These are phyloP conservation scores for Atta texana DNA, from an alignment of 1,140 invertebrate genomes.

Conservation along the genomic window DNA sequence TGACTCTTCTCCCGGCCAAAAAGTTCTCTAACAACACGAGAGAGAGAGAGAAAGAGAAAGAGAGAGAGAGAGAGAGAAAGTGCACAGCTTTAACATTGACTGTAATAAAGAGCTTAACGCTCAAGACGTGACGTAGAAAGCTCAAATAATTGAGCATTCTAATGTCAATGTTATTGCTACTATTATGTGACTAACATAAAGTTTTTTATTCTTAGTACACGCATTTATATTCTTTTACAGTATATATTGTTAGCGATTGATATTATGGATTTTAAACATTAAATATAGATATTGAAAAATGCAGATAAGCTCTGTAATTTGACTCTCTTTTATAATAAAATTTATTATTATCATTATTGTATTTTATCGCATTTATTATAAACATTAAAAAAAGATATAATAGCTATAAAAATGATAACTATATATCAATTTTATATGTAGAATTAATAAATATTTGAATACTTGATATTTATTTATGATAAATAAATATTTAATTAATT, in stretches of 20 bases:
- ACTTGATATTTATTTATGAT: too few relatives aligned
- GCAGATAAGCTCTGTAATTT: background rate
- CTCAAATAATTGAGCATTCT: conserved; percentile 24
- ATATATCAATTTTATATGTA: too few relatives aligned
- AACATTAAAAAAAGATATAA: too few relatives aligned
- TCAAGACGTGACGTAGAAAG: conserved; percentile 51
- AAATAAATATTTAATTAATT: too few relatives aligned
- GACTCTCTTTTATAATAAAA: background rate
- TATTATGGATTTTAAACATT: background rate
- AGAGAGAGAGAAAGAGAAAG: too few relatives aligned
- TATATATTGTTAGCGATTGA: background rate
- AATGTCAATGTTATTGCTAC: background rate
- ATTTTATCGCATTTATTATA: background rate
- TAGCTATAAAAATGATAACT: too few relatives aligned
- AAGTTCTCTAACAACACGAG: conserved; percentile 64
- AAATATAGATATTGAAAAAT: background rate
- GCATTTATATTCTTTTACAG: background rate
- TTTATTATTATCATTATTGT: background rate
- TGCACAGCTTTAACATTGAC: conserved; percentile 28
- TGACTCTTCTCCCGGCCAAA: conserved; percentile 67
- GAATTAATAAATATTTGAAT: too few relatives aligned
- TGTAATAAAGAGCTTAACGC: conserved; percentile 60
- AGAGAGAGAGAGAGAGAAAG: too few relatives aligned
- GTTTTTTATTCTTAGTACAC: background rate
- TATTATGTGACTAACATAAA: background rate